Evolutionary conservation across 2,797 vertebrate species (phyloP).

Genomic region (Rallus crepitans): DNA sequence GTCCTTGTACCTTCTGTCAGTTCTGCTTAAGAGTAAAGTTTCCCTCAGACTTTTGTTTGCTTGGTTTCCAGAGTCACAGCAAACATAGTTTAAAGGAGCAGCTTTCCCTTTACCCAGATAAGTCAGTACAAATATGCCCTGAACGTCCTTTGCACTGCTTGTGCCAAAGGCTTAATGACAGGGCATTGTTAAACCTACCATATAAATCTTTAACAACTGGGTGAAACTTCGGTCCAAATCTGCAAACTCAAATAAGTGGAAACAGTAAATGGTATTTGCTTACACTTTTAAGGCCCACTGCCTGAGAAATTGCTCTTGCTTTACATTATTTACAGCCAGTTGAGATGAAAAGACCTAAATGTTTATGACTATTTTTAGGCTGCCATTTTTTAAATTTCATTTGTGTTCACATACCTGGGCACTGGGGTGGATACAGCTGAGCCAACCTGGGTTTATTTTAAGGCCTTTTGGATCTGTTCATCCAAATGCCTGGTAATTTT

Average conservation of each 20-base stretch:
- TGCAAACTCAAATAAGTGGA: slow-evolving; percentile 10
- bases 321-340: slow-evolving; percentile 24
- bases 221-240: slow-evolving; percentile 6
- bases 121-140: slow-evolving; percentile 60
- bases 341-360: slow-evolving; percentile 23
- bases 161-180: slow-evolving; percentile 63
- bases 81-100: slow-evolving; percentile 68
- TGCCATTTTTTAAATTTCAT: background rate
- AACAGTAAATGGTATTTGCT: slow-evolving; percentile 34
- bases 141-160: slow-evolving; percentile 57
- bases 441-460: background rate
- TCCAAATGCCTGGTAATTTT: background rate
- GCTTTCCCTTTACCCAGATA: slow-evolving; percentile 66
- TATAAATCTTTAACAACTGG: slow-evolving; percentile 67
- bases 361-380: slow-evolving; percentile 22
- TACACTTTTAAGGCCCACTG: slow-evolving; percentile 14
- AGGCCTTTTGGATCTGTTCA: background rate
- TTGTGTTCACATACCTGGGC: slow-evolving; percentile 4
- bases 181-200: slow-evolving; percentile 25
- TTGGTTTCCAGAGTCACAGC: slow-evolving; percentile 71
- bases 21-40: slow-evolving; percentile 30
- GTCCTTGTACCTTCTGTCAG: slow-evolving; percentile 29
- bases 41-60: slow-evolving; percentile 70
- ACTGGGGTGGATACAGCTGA: background rate
- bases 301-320: background rate